phyloP scores from a whole-genome alignment of 2,888 invertebrate species.

The Pegoplata infirma region DNA sequence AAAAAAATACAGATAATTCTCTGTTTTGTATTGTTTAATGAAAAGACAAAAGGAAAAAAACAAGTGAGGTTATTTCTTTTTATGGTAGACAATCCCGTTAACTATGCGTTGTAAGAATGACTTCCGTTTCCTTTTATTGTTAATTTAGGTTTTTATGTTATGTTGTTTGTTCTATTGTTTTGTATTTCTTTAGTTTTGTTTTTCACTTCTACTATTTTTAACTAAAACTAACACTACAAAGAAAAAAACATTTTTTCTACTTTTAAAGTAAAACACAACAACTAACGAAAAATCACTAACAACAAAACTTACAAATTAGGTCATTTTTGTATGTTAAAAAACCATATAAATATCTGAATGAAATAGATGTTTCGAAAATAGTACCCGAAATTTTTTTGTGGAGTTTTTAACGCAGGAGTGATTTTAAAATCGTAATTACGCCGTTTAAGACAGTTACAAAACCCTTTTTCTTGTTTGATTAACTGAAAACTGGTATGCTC shows the following conservation, averaged over 20 bases:
- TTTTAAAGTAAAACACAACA: conserved; percentile 1
- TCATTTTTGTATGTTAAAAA: background rate
- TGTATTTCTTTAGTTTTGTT: conserved; percentile 4
- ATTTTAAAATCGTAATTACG: no score
- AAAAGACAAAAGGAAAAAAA: background rate
- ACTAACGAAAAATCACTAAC: background rate
- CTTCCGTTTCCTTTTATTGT: conserved; percentile 53
- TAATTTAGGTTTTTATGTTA: conserved; percentile 46
- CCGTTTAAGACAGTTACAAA: no score
- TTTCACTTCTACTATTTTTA: background rate
- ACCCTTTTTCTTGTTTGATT: no score
- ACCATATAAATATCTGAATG: background rate
- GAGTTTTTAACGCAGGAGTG: no score
- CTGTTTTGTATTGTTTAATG: background rate
- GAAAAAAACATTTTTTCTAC: background rate
- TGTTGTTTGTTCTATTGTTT: background rate
- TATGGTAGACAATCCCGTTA: conserved; percentile 15
- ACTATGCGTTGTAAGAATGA: conserved; percentile 35
- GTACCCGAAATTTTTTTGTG: no score
- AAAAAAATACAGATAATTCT: background rate
- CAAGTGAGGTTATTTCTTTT: background rate
- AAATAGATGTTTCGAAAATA: no score
- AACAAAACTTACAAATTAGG: conserved; percentile 28
- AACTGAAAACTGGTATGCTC: no score
- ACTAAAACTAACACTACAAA: conserved; percentile 1